These are phyloP conservation scores for Forbesichthys papilliferus DNA, from an alignment of 2,113 vertebrate species.

Conservation along the genomic window DNA sequence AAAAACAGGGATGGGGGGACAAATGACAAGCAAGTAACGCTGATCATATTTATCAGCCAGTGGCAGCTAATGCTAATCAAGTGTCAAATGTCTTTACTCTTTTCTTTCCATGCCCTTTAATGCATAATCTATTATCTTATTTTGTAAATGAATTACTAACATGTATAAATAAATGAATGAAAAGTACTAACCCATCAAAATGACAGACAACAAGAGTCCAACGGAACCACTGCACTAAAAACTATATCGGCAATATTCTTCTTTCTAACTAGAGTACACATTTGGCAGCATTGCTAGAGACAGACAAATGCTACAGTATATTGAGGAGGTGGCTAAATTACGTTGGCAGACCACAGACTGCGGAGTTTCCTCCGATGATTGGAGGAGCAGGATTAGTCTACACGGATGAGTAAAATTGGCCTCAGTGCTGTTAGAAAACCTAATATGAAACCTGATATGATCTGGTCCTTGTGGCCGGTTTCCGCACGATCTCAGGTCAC, in stretches of 20 bases:
- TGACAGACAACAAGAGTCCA: too few species aligned
- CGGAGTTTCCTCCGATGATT: background rate
- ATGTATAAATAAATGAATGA: background rate
- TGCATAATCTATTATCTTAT: too few species aligned
- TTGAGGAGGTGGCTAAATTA: background rate
- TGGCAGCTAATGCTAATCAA: too few species aligned
- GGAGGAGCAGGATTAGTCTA: background rate
- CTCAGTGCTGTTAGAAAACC: conserved; percentile 16
- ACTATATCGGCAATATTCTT: background rate
- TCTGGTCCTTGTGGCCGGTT: conserved; percentile 23
- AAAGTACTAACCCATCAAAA: background rate
- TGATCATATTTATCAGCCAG: too few species aligned
- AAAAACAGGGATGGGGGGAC: too few species aligned
- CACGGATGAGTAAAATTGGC: conserved; percentile 30
- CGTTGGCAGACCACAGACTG: background rate
- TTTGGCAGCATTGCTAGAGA: background rate
- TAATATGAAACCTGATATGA: conserved; percentile 35
- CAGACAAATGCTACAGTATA: background rate
- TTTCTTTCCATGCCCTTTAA: too few species aligned
- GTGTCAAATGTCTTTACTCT: too few species aligned
- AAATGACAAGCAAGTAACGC: too few species aligned
- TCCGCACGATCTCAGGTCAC: conserved; percentile 41
- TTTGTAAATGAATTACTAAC: too few species aligned
- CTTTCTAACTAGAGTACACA: background rate
- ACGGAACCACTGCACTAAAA: background rate